phyloP scores from a whole-genome alignment of 2,888 invertebrate genomes.

The Stenoptilia bipunctidactyla region DNA sequence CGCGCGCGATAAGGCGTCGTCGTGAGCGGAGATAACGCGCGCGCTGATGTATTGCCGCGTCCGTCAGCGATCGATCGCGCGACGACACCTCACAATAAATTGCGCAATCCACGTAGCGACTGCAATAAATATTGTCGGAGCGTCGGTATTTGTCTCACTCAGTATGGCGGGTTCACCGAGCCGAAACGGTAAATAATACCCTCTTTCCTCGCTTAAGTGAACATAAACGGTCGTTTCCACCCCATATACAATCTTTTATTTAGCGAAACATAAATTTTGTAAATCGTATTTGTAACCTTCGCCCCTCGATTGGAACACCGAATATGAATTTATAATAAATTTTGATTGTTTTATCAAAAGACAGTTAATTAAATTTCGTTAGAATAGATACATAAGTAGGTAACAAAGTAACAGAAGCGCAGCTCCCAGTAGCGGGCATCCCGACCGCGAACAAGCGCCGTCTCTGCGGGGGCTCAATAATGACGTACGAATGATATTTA shows the following conservation, averaged over 20 bases:
- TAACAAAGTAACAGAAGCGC: background rate
- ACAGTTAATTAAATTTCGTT: no score
- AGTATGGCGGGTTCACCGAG: slow-evolving; percentile 65
- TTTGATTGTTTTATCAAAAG: no score
- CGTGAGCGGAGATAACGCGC: slow-evolving; percentile 65
- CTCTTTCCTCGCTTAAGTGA: slow-evolving; percentile 71
- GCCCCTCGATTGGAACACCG: no score
- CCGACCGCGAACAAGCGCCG: slow-evolving; percentile 37
- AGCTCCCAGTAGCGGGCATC: no score
- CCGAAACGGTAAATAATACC: slow-evolving; percentile 71
- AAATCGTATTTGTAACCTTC: no score
- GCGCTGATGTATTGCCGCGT: slow-evolving; percentile 60
- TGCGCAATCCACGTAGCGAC: slow-evolving; percentile 66
- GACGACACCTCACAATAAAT: slow-evolving; percentile 68
- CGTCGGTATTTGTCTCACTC: slow-evolving; percentile 67
- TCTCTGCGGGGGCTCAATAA: slow-evolving; percentile 42
- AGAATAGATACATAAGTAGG: no score
- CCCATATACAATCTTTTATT: slow-evolving; percentile 70
- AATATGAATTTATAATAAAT: no score
- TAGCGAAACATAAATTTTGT: slow-evolving; percentile 65
- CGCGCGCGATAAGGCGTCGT: slow-evolving; percentile 56
- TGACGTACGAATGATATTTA: slow-evolving; percentile 63
- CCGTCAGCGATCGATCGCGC: slow-evolving; percentile 65
- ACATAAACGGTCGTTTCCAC: slow-evolving; percentile 71
- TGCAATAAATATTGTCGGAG: slow-evolving; percentile 66